Conservation (phyloP, 2,797 vertebrate genomes). For the Glossophaga mutica region DNA sequence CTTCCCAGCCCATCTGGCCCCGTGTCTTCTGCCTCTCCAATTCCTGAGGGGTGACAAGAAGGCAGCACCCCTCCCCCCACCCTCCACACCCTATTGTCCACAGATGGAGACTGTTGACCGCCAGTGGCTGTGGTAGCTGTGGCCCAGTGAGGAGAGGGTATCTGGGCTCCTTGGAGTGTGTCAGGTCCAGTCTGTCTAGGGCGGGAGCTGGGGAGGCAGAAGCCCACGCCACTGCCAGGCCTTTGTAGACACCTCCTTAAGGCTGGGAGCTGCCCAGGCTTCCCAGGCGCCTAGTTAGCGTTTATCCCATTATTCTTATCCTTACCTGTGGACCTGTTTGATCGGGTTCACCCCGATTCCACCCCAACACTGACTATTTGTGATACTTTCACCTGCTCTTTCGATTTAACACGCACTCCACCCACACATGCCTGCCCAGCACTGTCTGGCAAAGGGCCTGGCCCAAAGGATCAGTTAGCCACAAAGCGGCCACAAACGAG, state of each 20-base stretch:
- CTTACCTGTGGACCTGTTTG: background rate
- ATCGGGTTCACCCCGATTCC: background rate
- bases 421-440: background rate
- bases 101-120: background rate
- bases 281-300: background rate
- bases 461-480: background rate
- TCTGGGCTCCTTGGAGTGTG: background rate
- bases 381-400: background rate
- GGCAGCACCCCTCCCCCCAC: background rate
- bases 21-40: background rate
- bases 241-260: background rate
- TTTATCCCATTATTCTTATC: background rate
- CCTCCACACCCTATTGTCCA: background rate
- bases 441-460: background rate
- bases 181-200: background rate
- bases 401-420: background rate
- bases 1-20: background rate
- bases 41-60: background rate
- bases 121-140: slow-evolving; percentile 9
- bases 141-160: background rate
- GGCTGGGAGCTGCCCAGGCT: background rate
- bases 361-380: background rate
- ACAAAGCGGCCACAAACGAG: background rate
- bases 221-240: too few species aligned
- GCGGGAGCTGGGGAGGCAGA: background rate